A percentile compares a stretch with the other conserved stretches of the same genome.
Conservation (phyloP, 2,888 invertebrate genomes). For the Penaeus monodon region DNA sequence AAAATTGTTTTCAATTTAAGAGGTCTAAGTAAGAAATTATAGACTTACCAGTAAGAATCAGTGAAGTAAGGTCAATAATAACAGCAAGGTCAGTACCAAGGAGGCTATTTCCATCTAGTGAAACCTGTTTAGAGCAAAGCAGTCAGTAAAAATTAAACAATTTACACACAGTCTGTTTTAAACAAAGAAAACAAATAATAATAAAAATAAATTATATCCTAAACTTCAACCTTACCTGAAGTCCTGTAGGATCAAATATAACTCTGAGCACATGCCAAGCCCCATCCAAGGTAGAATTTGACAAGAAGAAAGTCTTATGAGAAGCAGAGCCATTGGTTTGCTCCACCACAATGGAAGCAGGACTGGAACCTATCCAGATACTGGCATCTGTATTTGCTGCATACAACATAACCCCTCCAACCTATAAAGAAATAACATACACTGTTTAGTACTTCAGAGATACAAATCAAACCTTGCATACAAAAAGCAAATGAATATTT, state of each 20-base stretch:
- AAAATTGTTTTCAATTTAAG: no score
- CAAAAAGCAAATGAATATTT: neutral
- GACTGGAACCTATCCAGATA: conserved; percentile 34
- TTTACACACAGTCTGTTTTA: no score
- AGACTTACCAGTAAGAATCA: conserved; percentile 46
- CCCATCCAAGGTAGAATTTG: conserved; percentile 65
- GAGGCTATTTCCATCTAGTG: conserved; percentile 35
- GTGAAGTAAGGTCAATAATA: conserved; percentile 34
- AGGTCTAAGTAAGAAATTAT: neutral
- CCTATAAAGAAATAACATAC: conserved; percentile 24
- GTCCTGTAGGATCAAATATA: conserved; percentile 48
- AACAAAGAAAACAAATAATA: no score
- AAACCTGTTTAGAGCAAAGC: conserved; percentile 26
- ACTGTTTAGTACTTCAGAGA: neutral
- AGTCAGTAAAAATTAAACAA: neutral
- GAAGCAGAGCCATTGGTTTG: conserved; percentile 40
- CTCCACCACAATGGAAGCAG: conserved; percentile 41
- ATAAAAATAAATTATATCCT: neutral
- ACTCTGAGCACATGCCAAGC: conserved; percentile 67
- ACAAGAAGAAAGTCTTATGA: conserved; percentile 31
- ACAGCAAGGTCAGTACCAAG: conserved; percentile 44
- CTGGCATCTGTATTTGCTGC: conserved; percentile 26
- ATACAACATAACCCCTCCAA: conserved; percentile 53
- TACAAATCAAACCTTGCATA: neutral
- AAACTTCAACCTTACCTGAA: conserved; percentile 40